Conservation (phyloP, 2,113 vertebrate species). For the Heptranchias perlo region DNA sequence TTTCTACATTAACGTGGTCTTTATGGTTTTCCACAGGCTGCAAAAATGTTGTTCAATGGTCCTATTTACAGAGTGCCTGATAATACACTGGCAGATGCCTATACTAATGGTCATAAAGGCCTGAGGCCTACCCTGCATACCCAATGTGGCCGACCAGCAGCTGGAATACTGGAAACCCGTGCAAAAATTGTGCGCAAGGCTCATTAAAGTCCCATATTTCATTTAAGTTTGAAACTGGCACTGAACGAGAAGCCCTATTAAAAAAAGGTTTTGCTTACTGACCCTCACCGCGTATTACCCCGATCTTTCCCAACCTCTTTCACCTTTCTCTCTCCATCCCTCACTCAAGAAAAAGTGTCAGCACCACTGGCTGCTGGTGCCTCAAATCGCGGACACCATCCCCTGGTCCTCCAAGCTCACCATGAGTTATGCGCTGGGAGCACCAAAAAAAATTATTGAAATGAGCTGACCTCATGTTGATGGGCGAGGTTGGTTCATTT, state of each 20-base stretch:
- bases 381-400: no score
- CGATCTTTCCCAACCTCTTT: neutral
- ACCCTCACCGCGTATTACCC: neutral
- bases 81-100: neutral
- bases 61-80: neutral
- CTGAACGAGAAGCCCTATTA: neutral
- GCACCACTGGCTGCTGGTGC: no score
- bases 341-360: no score
- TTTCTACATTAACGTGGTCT: no score
- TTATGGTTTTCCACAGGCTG: no score
- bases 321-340: neutral
- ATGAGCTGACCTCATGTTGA: no score
- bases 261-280: neutral
- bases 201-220: neutral
- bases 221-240: neutral
- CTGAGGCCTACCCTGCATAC: neutral
- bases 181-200: neutral
- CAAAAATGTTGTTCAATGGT: neutral
- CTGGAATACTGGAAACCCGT: neutral
- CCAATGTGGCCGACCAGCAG: neutral
- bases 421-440: no score
- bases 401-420: no score
- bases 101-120: neutral
- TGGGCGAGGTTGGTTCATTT: no score
- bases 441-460: no score